A percentile compares a stretch with the other conserved stretches of the same genome.
Evolutionary conservation across 2,797 vertebrate genomes (phyloP).

Genomic region (Poeciliopsis paucimaculata): DNA sequence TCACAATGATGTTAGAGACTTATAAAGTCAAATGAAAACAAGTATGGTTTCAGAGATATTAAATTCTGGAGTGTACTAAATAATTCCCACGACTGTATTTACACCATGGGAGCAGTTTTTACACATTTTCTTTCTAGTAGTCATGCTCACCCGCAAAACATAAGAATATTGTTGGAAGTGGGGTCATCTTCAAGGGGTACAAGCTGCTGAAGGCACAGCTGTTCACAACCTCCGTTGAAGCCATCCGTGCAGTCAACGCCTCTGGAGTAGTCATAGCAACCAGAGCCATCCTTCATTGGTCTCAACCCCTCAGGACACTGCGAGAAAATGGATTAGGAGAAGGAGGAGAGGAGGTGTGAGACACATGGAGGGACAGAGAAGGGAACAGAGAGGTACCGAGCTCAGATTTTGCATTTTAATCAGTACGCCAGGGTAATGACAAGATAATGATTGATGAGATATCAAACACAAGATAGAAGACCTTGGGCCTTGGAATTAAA

Average conservation of each 20-base stretch:
- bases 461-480: slow-evolving; percentile 17
- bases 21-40: not conserved
- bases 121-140: not conserved
- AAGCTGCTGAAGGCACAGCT: slow-evolving; percentile 96
- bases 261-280: slow-evolving; percentile 96
- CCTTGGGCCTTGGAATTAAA: slow-evolving; percentile 11
- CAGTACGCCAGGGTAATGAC: slow-evolving; percentile 40
- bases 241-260: slow-evolving; percentile 98
- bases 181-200: slow-evolving; percentile 90
- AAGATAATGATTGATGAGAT: slow-evolving; percentile 31
- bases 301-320: slow-evolving; percentile 94
- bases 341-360: slow-evolving; percentile 31
- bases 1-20: not conserved
- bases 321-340: slow-evolving; percentile 26
- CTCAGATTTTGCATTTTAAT: slow-evolving; percentile 72
- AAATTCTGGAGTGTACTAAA: not conserved
- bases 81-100: not conserved
- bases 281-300: slow-evolving; percentile 97
- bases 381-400: slow-evolving; percentile 47
- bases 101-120: not conserved
- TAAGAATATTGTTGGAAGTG: slow-evolving; percentile 93
- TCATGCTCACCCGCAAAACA: slow-evolving; percentile 96
- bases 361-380: slow-evolving; percentile 22
- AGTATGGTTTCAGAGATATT: not conserved
- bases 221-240: slow-evolving; percentile 97